Percentiles rank a stretch among this genome's conserved stretches.
Evolutionary conservation across 2,113 vertebrate genomes (phyloP).

Genomic region (Ochotona princeps): DNA sequence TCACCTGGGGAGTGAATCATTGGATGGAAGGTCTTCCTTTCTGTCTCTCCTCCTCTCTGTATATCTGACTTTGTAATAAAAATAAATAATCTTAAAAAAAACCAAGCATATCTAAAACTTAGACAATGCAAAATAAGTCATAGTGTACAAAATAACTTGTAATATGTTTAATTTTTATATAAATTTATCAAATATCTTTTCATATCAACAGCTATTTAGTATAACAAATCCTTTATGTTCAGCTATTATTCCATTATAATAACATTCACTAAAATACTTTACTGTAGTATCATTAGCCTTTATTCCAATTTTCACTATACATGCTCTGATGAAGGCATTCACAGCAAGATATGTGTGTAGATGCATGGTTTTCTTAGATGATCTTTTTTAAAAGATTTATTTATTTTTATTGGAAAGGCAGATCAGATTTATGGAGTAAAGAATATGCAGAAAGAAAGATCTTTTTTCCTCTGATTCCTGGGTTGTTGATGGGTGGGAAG

Average conservation of each 20-base stretch:
- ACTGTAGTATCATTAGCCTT: neutral
- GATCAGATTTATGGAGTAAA: no score
- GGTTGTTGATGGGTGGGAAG: no score
- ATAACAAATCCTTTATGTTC: neutral
- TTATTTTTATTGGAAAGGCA: no score
- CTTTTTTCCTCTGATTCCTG: no score
- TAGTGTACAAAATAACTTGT: neutral
- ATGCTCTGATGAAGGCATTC: neutral
- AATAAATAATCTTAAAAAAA: no score
- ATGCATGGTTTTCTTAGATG: conserved; percentile 16
- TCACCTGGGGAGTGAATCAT: no score
- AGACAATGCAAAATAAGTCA: no score
- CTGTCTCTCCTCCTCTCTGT: no score
- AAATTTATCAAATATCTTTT: neutral
- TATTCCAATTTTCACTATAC: conserved; percentile 17
- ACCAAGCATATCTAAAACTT: no score
- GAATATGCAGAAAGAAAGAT: no score
- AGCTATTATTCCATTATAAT: neutral
- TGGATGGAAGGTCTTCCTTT: no score
- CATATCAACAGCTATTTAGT: conserved; percentile 14
- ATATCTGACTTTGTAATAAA: no score
- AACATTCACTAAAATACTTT: neutral
- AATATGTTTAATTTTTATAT: neutral
- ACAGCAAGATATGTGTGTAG: conserved; percentile 26
- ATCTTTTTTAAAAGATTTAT: neutral